phyloP scores from a whole-genome alignment of 1,140 invertebrate species.

The Riptortus pedestris region DNA sequence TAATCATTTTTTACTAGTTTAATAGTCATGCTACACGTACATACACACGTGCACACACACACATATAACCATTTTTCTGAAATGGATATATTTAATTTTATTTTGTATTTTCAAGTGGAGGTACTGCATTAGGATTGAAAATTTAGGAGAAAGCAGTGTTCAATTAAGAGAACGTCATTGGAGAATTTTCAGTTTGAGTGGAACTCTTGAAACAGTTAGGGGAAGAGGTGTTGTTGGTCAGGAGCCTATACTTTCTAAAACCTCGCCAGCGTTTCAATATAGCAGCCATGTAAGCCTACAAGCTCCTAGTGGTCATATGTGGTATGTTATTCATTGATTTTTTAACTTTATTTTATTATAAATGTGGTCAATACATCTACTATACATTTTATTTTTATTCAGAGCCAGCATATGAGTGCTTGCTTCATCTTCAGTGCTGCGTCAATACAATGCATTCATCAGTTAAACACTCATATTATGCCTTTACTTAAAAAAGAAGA shows the following conservation, averaged over 20 bases:
- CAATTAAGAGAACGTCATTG: conserved; percentile 90
- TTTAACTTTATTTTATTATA: not conserved
- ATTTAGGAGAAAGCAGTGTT: conserved; percentile 77
- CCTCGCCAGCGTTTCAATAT: conserved; percentile 91
- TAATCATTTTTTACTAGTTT: too few species aligned
- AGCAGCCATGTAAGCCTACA: conserved; percentile 92
- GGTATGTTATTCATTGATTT: conserved; percentile 45
- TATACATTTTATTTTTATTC: too few species aligned
- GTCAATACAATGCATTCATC: too few species aligned
- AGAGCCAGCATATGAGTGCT: too few species aligned
- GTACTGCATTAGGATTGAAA: conserved; percentile 92
- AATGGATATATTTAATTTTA: too few species aligned
- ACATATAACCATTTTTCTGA: too few species aligned
- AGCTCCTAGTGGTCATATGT: conserved; percentile 97
- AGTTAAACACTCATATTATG: too few species aligned
- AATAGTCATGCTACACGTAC: too few species aligned
- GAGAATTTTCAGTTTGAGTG: conserved; percentile 90
- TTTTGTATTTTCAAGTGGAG: conserved; percentile 69
- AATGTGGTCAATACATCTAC: conserved; percentile 3
- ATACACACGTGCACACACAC: too few species aligned
- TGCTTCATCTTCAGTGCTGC: too few species aligned
- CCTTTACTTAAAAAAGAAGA: too few species aligned
- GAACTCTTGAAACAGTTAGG: conserved; percentile 86
- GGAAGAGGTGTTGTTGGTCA: conserved; percentile 90
- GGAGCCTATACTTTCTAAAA: conserved; percentile 80